Conservation (phyloP, 2,113 vertebrate species). For the Oryzias melastigma region DNA sequence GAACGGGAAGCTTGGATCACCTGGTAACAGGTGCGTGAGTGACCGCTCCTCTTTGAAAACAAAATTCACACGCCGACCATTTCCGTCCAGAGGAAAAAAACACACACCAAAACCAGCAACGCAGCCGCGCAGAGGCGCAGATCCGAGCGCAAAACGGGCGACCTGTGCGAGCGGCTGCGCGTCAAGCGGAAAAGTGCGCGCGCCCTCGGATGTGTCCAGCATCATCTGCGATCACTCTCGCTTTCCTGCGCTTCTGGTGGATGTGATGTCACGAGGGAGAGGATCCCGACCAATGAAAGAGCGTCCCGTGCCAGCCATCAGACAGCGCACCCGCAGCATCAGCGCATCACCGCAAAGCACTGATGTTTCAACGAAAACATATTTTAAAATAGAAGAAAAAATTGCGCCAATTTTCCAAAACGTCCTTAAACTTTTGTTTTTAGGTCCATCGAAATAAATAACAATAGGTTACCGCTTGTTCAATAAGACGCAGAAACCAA, state of each 20-base stretch:
- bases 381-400: no score
- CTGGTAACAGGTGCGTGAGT: conserved; percentile 65
- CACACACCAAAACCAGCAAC: conserved; percentile 8
- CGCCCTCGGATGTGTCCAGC: conserved; percentile 67
- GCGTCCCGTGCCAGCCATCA: conserved; percentile 39
- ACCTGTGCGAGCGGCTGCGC: conserved; percentile 18
- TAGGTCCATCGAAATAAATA: no score
- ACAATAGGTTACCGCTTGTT: no score
- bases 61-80: conserved; percentile 48
- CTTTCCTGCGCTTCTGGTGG: conserved; percentile 64
- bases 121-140: conserved; percentile 16
- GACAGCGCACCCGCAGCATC: conserved; percentile 46
- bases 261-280: conserved; percentile 76
- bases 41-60: conserved; percentile 35
- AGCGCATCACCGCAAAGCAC: conserved; percentile 33
- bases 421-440: no score
- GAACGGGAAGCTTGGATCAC: conserved; percentile 54
- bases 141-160: conserved; percentile 12
- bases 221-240: conserved; percentile 65
- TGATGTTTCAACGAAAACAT: no score
- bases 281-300: conserved; percentile 69
- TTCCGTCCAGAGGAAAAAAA: conserved; percentile 45
- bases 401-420: no score
- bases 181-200: conserved; percentile 40
- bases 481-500: no score